A percentile compares a stretch with the other conserved stretches of the same genome.
These are phyloP conservation scores for Machimus atricapillus DNA, from an alignment of 2,888 invertebrate genomes.

Conservation along the genomic window DNA sequence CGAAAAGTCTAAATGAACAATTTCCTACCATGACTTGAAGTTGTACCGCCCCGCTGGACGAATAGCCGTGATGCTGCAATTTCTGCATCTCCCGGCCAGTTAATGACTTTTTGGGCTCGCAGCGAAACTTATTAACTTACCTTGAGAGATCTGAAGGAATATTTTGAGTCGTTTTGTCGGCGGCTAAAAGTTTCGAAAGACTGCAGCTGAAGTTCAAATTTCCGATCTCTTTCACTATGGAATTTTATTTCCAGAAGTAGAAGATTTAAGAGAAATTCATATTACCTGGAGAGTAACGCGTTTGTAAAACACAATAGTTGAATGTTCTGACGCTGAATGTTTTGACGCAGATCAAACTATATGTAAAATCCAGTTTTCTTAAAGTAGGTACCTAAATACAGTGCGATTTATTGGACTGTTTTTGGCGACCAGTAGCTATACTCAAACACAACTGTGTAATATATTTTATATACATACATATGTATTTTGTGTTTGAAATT, in stretches of 20 bases:
- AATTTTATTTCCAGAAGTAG: not conserved
- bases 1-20: constrained; percentile 29
- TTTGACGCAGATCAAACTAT: too few relatives aligned
- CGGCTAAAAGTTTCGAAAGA: not conserved
- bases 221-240: not conserved
- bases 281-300: not conserved
- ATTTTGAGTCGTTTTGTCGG: not conserved
- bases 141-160: not conserved
- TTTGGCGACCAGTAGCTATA: too few relatives aligned
- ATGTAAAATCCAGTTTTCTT: too few relatives aligned
- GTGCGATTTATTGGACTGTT: too few relatives aligned
- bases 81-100: constrained; percentile 22
- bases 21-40: constrained; percentile 17
- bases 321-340: too few relatives aligned
- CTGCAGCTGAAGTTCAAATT: not conserved
- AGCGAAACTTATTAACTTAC: not conserved
- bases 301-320: too few relatives aligned
- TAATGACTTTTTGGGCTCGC: not conserved
- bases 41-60: not conserved
- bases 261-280: not conserved
- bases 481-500: too few relatives aligned
- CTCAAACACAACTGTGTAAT: too few relatives aligned
- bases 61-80: constrained; percentile 7
- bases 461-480: too few relatives aligned
- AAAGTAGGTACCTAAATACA: too few relatives aligned